A percentile compares a stretch with the other conserved stretches of the same genome.
Conservation (phyloP, 2,797 vertebrate species). For the Intellagama lesueurii region DNA sequence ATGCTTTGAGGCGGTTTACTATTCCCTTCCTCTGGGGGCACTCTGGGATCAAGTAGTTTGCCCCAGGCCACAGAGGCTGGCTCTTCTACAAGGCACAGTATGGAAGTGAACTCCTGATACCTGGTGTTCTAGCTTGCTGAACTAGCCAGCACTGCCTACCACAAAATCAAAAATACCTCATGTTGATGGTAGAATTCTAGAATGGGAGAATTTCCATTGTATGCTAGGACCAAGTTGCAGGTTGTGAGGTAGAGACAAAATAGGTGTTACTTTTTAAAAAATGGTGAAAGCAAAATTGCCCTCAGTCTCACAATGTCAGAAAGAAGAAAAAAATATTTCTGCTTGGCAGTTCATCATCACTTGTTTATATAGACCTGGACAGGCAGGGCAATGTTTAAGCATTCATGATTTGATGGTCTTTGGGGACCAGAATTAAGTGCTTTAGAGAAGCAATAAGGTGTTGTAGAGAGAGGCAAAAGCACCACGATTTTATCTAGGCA, state of each 20-base stretch:
- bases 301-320: not conserved
- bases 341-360: constrained; percentile 17
- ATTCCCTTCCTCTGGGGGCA: too few relatives aligned
- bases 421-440: constrained; percentile 13
- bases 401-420: constrained; percentile 36
- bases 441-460: constrained; percentile 28
- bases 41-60: too few relatives aligned
- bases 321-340: not conserved
- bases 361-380: constrained; percentile 13
- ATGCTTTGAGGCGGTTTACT: too few relatives aligned
- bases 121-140: too few relatives aligned
- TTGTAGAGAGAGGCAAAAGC: not conserved
- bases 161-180: too few relatives aligned
- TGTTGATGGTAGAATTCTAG: too few relatives aligned
- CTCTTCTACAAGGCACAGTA: too few relatives aligned
- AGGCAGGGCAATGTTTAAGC: constrained; percentile 12
- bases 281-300: not conserved
- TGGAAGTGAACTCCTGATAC: too few relatives aligned
- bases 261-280: not conserved
- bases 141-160: too few relatives aligned
- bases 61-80: too few relatives aligned
- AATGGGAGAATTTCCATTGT: not conserved
- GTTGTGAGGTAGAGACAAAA: not conserved
- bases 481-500: constrained; percentile 24
- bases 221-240: not conserved